phyloP scores from a whole-genome alignment of 2,888 invertebrate species.

The Pollenia labialis region DNA sequence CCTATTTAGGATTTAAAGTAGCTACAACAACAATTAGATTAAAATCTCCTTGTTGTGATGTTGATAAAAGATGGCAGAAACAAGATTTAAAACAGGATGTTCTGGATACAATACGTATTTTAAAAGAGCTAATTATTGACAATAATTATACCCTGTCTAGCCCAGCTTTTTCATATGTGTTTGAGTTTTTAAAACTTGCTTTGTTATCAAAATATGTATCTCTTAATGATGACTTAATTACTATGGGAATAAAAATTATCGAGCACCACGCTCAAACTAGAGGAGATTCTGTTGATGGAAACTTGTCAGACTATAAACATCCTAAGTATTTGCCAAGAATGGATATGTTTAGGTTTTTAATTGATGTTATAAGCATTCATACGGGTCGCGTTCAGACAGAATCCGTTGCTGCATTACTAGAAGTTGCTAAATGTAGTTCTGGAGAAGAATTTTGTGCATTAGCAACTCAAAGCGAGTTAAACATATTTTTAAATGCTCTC shows the following conservation, averaged over 20 bases:
- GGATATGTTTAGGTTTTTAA: slow-evolving; percentile 91
- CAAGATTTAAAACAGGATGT: slow-evolving; percentile 88
- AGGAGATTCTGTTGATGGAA: slow-evolving; percentile 82
- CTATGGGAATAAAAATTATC: slow-evolving; percentile 88
- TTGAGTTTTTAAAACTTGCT: slow-evolving; percentile 90
- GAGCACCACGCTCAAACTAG: slow-evolving; percentile 90
- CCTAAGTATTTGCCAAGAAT: slow-evolving; percentile 92
- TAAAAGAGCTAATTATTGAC: slow-evolving; percentile 85
- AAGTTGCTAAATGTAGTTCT: slow-evolving; percentile 90
- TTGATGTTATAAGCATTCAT: slow-evolving; percentile 90
- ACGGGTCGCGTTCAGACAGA: slow-evolving; percentile 90
- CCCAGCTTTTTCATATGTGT: slow-evolving; percentile 92
- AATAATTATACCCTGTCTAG: slow-evolving; percentile 83
- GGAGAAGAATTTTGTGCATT: slow-evolving; percentile 87
- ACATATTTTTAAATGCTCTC: slow-evolving; percentile 90
- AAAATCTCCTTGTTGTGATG: slow-evolving; percentile 91
- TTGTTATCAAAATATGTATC: slow-evolving; percentile 84
- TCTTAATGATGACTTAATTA: slow-evolving; percentile 86
- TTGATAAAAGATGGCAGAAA: slow-evolving; percentile 91
- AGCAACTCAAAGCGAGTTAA: slow-evolving; percentile 89
- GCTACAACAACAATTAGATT: slow-evolving; percentile 90
- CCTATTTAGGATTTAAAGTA: slow-evolving; percentile 86
- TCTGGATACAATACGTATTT: slow-evolving; percentile 86
- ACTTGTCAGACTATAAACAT: slow-evolving; percentile 86
- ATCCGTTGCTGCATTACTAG: slow-evolving; percentile 91